phyloP scores from a whole-genome alignment of 2,888 invertebrate species.

The Melanotus villosus region DNA sequence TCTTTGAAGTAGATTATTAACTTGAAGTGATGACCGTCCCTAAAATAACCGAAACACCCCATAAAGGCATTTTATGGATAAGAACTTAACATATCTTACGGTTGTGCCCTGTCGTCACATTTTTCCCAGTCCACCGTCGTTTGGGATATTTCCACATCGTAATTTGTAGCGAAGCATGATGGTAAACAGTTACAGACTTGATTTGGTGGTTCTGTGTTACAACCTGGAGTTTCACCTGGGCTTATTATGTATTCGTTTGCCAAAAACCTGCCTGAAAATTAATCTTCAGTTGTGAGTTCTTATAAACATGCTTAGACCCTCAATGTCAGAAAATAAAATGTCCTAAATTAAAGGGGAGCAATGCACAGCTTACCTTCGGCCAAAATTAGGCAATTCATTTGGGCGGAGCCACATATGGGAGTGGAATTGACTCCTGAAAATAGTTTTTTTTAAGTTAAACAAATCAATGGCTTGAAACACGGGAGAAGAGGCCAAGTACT shows the following conservation, averaged over 20 bases:
- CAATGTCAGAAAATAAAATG: too few species aligned
- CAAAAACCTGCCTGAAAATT: constrained; percentile 4
- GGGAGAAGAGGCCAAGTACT: neutral
- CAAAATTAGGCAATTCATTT: constrained; percentile 22
- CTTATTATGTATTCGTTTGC: constrained; percentile 4
- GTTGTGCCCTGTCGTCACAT: neutral
- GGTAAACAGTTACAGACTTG: constrained; percentile 17
- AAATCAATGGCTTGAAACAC: neutral
- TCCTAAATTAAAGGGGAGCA: neutral
- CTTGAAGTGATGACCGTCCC: constrained; percentile 39
- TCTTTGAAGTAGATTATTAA: constrained; percentile 69
- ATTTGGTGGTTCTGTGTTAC: neutral
- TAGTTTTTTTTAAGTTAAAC: neutral
- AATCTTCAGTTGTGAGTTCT: neutral
- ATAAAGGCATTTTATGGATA: too few species aligned
- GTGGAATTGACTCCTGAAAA: constrained; percentile 22
- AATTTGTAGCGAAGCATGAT: constrained; percentile 6
- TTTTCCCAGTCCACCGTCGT: constrained; percentile 3
- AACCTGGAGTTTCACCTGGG: neutral
- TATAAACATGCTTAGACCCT: too few species aligned
- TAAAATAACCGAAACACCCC: too few species aligned
- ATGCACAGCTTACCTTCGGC: constrained; percentile 18
- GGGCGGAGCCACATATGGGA: constrained; percentile 66
- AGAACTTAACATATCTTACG: too few species aligned
- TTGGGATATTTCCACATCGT: constrained; percentile 10